Percentiles rank a stretch among this genome's conserved stretches.
phyloP scores from a whole-genome alignment of 37 sponge, comb jelly and placozoan species.

The Amphimedon queenslandica region DNA sequence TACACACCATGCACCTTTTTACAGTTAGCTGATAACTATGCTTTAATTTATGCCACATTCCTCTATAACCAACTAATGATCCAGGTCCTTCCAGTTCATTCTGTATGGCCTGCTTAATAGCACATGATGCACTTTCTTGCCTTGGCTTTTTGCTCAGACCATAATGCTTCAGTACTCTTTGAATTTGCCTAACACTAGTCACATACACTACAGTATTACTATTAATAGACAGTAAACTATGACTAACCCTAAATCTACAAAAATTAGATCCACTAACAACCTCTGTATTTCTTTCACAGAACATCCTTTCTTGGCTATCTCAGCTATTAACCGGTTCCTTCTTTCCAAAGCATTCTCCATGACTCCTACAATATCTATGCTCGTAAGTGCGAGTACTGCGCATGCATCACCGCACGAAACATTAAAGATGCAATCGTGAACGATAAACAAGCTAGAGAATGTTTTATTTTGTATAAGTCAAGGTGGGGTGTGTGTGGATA shows the following conservation, averaged over 20 bases:
- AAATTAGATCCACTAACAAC: not conserved
- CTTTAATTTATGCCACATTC: slow-evolving; percentile 6
- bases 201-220: not conserved
- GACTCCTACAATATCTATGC: too few species aligned
- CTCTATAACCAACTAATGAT: slow-evolving; percentile 9
- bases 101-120: not conserved
- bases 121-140: not conserved
- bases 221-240: not conserved
- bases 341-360: too few species aligned
- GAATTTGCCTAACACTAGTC: not conserved
- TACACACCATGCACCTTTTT: not conserved
- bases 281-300: not conserved
- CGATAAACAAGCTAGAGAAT: too few species aligned
- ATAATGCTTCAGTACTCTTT: not conserved
- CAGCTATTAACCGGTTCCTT: not conserved
- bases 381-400: too few species aligned
- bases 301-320: not conserved
- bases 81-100: slow-evolving; percentile 13
- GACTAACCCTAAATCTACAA: not conserved
- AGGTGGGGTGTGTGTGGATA: too few species aligned
- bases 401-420: too few species aligned
- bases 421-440: too few species aligned
- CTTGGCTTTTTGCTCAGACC: not conserved
- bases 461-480: too few species aligned
- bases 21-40: slow-evolving; percentile 4